These are phyloP conservation scores for Manduca sexta DNA, from an alignment of 1,140 invertebrate species.

Conservation along the genomic window DNA sequence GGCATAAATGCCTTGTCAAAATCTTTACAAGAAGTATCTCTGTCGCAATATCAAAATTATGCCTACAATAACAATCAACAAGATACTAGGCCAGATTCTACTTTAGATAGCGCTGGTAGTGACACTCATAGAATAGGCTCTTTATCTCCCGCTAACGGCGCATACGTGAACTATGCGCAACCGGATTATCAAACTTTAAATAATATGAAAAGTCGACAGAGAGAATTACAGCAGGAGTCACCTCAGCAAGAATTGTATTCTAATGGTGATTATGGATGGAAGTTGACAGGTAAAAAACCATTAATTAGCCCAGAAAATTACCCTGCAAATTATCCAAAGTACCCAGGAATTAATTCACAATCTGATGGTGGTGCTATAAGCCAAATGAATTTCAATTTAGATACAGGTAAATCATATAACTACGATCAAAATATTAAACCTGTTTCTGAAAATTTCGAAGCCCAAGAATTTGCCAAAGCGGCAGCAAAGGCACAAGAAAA, in stretches of 20 bases:
- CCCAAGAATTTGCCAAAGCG: slow-evolving; percentile 62
- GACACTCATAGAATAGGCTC: slow-evolving; percentile 48
- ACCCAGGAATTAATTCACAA: slow-evolving; percentile 28
- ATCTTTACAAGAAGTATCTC: slow-evolving; percentile 38
- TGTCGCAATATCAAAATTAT: slow-evolving; percentile 42
- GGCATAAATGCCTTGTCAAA: slow-evolving; percentile 36
- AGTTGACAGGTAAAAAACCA: slow-evolving; percentile 52
- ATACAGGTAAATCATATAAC: slow-evolving; percentile 49
- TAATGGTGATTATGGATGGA: slow-evolving; percentile 69
- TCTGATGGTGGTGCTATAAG: slow-evolving; percentile 39
- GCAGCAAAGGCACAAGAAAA: slow-evolving; percentile 65
- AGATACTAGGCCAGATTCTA: slow-evolving; percentile 28
- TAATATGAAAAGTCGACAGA: slow-evolving; percentile 31
- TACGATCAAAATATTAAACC: slow-evolving; percentile 54
- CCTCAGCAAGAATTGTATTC: slow-evolving; percentile 48
- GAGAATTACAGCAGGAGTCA: slow-evolving; percentile 39
- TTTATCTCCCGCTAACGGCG: slow-evolving; percentile 45
- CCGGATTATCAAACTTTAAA: slow-evolving; percentile 40
- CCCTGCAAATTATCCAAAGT: slow-evolving; percentile 31
- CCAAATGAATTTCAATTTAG: slow-evolving; percentile 62
- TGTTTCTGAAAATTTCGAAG: slow-evolving; percentile 36
- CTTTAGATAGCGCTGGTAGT: slow-evolving; percentile 37
- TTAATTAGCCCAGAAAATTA: slow-evolving; percentile 37
- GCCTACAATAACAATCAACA: slow-evolving; percentile 38
- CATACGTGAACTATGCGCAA: slow-evolving; percentile 49